Base-by-base conservation (phyloP, 2,113 vertebrate genomes). In the Acrocephalus arundinaceus region DNA sequence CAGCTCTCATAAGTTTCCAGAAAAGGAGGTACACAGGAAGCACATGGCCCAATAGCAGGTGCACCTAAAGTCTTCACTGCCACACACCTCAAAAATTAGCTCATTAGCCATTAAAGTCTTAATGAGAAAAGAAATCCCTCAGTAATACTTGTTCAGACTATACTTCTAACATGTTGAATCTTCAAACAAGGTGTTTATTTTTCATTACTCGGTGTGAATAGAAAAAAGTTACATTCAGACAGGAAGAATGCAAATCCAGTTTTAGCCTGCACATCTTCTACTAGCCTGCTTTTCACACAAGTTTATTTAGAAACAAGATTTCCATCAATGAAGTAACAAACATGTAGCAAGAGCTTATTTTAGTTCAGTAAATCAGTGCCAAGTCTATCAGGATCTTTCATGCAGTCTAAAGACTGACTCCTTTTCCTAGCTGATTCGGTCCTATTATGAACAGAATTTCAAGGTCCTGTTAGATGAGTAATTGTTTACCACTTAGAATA, bases 1-100 rank as follows among this genome's bases (percentile, higher is more conserved):
- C 31, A 48, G n/a, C 33, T 37, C 80, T 35, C 11, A 0, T 0
- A 8, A 25, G 13, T 84, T 90, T 63, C 67, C 65, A 55, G 23
- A 63, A 33, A 45, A 86, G 20, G 22, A 49, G 4, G 7, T 10
- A 70, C 11, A 39, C 2, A 33, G 17, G 18, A 80, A 71, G 15
- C 0, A 4, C 6, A 2, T 2, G 10, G 43, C 11, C n/a, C 25
- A 43, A 8, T 0, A 35, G 15, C 1, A 39, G 13, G 7, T 17
- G 4, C 21, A 45, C 14, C 25, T 39, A 1, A 43, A 77, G 12
- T 39, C n/a, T 85, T 83, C 43, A 28, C 14, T 22, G 35, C 5
- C 45, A n/a, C 13, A 31, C 4, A 3, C 16, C 33, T 55, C 73
- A 59, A 58, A 85, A 79, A 20, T n/a, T 4, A 61, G 30, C 39